A percentile compares a stretch with the other conserved stretches of the same genome.
phyloP scores from a whole-genome alignment of 2,797 vertebrate species.

The Otolemur crassicaudatus region DNA sequence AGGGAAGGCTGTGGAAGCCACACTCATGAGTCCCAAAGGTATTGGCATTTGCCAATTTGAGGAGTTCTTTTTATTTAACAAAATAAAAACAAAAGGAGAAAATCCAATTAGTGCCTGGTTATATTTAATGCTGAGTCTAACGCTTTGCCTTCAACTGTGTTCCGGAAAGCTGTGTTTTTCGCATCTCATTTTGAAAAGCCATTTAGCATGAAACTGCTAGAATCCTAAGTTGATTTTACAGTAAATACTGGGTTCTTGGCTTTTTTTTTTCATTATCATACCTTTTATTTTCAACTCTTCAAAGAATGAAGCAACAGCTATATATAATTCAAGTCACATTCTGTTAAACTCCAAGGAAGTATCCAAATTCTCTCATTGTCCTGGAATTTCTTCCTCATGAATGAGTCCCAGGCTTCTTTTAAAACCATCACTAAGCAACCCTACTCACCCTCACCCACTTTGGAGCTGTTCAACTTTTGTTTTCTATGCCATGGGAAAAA shows the following conservation, averaged over 20 bases:
- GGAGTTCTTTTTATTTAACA: constrained; percentile 27
- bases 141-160: constrained; percentile 39
- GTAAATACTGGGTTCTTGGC: constrained; percentile 55
- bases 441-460: constrained; percentile 61
- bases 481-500: constrained; percentile 78
- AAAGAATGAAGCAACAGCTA: constrained; percentile 44
- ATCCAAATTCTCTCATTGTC: constrained; percentile 68
- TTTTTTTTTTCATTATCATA: constrained; percentile 56
- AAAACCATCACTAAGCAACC: constrained; percentile 74
- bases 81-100: background rate
- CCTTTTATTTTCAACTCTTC: constrained; percentile 59
- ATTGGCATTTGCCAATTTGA: constrained; percentile 63
- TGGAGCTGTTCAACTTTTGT: constrained; percentile 74
- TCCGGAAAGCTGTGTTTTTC: constrained; percentile 21
- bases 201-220: constrained; percentile 31
- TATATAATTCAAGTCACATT: constrained; percentile 69
- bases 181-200: constrained; percentile 59
- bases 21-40: constrained; percentile 99
- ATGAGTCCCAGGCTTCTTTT: constrained; percentile 62
- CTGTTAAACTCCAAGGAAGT: constrained; percentile 56
- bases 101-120: background rate
- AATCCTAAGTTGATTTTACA: constrained; percentile 57
- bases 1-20: constrained; percentile 95
- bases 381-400: constrained; percentile 69
- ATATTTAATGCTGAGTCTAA: constrained; percentile 34